Conservation (phyloP, 2,888 invertebrate genomes). For the Epirrita christyi region DNA sequence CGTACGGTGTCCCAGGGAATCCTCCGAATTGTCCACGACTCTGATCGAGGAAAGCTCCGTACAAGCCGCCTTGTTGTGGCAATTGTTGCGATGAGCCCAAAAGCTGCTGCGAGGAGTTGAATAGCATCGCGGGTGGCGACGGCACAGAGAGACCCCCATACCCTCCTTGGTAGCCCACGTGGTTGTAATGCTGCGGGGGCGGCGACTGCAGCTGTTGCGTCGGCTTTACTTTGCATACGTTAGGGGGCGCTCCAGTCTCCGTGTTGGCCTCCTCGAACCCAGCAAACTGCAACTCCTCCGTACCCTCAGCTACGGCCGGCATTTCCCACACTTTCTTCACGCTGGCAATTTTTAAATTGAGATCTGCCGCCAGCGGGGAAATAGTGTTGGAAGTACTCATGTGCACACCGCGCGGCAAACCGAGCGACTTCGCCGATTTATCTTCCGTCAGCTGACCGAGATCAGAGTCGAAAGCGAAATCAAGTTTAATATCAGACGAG, state of each 20-base stretch:
- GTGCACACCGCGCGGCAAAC: conserved; percentile 85
- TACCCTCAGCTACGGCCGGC: conserved; percentile 87
- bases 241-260: conserved; percentile 85
- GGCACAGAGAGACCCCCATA: conserved; percentile 93
- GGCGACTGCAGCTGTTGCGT: conserved; percentile 91
- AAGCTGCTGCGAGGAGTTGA: conserved; percentile 89
- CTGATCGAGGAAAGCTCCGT: conserved; percentile 92
- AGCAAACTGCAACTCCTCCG: conserved; percentile 77
- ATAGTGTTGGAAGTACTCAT: conserved; percentile 89
- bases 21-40: conserved; percentile 92
- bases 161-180: conserved; percentile 89
- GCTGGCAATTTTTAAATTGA: conserved; percentile 97
- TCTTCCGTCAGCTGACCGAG: conserved; percentile 90
- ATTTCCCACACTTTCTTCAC: conserved; percentile 96
- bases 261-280: conserved; percentile 74
- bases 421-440: conserved; percentile 82
- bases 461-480: conserved; percentile 95
- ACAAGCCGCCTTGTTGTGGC: conserved; percentile 90
- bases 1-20: conserved; percentile 89
- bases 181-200: conserved; percentile 87
- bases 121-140: conserved; percentile 93
- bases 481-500: conserved; percentile 94
- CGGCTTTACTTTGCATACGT: conserved; percentile 94
- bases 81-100: conserved; percentile 84
- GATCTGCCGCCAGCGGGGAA: conserved; percentile 93